These are phyloP conservation scores for Dicaeum eximium DNA, from an alignment of 2,113 vertebrate genomes.

Conservation along the genomic window DNA sequence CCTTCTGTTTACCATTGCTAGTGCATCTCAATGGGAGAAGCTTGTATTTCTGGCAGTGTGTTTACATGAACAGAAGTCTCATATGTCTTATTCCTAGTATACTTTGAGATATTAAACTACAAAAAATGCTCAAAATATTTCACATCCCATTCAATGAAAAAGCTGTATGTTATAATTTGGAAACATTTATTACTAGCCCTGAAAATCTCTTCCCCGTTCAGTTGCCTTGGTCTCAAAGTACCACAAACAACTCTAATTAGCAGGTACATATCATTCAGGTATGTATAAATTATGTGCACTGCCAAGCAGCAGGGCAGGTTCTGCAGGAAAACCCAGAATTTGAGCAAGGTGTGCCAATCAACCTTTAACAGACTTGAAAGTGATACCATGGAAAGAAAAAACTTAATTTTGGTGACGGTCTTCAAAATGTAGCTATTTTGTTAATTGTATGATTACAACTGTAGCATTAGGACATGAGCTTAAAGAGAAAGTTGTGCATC, in stretches of 20 bases:
- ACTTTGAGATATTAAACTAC: not conserved
- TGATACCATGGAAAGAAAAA: not conserved
- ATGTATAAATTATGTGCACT: not conserved
- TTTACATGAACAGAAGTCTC: not conserved
- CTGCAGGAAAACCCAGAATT: not conserved
- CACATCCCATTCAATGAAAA: not conserved
- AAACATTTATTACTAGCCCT: not conserved
- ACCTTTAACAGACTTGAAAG: not conserved
- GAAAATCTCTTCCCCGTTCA: not conserved
- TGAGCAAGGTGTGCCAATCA: not conserved
- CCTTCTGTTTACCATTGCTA: not conserved
- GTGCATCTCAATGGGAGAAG: not conserved
- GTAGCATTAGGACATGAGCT: not conserved
- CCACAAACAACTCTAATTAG: slow-evolving; percentile 12
- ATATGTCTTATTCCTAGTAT: not conserved
- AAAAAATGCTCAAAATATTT: not conserved
- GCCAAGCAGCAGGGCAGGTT: not conserved
- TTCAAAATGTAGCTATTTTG: not conserved
- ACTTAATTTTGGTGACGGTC: accelerated
- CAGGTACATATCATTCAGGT: not conserved
- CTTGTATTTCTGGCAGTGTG: not conserved
- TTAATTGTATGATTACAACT: not conserved
- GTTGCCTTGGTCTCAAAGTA: not conserved
- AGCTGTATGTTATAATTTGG: not conserved
- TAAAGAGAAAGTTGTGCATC: not conserved